Evolutionary conservation across 2,113 vertebrate genomes (phyloP).

Genomic region (Notarius lentiginosus): DNA sequence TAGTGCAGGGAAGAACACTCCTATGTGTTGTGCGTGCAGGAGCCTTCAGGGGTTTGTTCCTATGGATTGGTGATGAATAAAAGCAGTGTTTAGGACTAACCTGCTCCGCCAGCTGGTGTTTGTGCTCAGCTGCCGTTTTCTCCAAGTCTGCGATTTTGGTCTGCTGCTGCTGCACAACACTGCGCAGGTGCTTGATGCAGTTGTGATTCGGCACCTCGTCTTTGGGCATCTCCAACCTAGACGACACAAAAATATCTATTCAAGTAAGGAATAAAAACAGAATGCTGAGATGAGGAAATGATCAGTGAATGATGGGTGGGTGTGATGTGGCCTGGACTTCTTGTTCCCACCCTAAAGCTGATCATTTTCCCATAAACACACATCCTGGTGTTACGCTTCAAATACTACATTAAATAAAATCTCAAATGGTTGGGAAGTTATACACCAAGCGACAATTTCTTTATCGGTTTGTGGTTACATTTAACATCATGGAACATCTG

Average conservation of each 20-base stretch:
- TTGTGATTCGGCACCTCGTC: conserved; percentile 94
- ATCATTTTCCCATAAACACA: neutral
- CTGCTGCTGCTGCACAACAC: conserved; percentile 92
- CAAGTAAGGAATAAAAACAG: neutral
- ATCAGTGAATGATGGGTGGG: neutral
- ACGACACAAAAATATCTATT: neutral
- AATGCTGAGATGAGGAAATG: neutral
- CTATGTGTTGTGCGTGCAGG: neutral
- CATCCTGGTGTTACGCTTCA: neutral
- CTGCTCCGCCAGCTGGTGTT: conserved; percentile 95
- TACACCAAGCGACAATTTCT: neutral
- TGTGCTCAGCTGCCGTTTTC: conserved; percentile 89
- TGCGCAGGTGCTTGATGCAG: conserved; percentile 91
- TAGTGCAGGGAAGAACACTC: neutral
- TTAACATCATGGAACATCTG: neutral
- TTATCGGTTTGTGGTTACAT: neutral
- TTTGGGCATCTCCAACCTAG: conserved; percentile 96
- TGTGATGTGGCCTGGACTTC: neutral
- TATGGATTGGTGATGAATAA: neutral
- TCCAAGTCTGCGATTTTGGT: conserved; percentile 91
- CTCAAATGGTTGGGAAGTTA: too few relatives aligned
- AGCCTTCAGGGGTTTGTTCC: neutral
- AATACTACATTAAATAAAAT: neutral
- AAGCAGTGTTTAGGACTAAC: conserved; percentile 60
- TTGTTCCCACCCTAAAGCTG: neutral